phyloP scores from a whole-genome alignment of 2,888 invertebrate genomes.

The Falcaria lacertinaria region DNA sequence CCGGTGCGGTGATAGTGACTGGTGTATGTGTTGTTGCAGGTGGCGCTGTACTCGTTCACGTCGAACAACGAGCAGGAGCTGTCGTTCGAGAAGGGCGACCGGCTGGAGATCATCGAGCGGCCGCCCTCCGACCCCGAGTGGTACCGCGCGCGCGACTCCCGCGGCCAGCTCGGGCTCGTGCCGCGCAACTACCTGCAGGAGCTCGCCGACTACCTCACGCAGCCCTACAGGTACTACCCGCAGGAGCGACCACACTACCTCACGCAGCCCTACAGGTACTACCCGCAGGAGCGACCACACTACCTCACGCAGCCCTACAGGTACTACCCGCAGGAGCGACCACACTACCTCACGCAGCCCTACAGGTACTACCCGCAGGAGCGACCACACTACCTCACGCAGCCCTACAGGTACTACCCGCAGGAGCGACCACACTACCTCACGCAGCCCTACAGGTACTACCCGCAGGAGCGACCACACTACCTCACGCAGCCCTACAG shows the following conservation, averaged over 20 bases:
- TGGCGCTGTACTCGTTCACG: slow-evolving; percentile 95
- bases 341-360: too few species aligned
- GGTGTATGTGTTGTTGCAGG: slow-evolving; percentile 49
- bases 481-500: slow-evolving; percentile 91
- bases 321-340: too few species aligned
- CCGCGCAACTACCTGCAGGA: slow-evolving; percentile 97
- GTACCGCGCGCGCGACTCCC: slow-evolving; percentile 96
- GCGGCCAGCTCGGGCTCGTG: slow-evolving; percentile 96
- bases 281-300: too few species aligned
- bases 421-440: neutral
- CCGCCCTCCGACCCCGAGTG: slow-evolving; percentile 99
- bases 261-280: slow-evolving; percentile 79
- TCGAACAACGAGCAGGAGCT: slow-evolving; percentile 97
- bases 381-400: too few species aligned
- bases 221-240: slow-evolving; percentile 84
- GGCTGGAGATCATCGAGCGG: slow-evolving; percentile 96
- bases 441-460: neutral
- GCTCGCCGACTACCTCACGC: slow-evolving; percentile 92
- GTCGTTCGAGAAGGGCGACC: slow-evolving; percentile 97
- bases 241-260: neutral
- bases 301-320: slow-evolving; percentile 74
- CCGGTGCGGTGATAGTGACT: too few species aligned
- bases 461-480: slow-evolving; percentile 80
- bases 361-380: too few species aligned
- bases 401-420: neutral